These are phyloP conservation scores for Phthorimaea operculella DNA, from an alignment of 1,140 invertebrate genomes.

Conservation along the genomic window DNA sequence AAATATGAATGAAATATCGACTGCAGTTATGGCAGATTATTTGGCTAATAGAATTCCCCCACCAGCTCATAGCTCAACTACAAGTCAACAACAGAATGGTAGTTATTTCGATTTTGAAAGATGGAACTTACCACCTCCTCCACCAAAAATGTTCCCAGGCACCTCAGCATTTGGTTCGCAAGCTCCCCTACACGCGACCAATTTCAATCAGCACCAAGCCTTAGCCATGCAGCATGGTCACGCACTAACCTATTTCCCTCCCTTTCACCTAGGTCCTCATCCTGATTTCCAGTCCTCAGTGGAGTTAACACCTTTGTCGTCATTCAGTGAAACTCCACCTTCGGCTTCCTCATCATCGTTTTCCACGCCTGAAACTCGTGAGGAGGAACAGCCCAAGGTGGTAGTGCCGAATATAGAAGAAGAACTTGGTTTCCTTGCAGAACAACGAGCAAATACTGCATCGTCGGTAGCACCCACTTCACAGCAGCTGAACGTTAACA, in stretches of 20 bases:
- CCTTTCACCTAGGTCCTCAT: conserved; percentile 74
- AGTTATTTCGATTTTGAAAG: conserved; percentile 78
- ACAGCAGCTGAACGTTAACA: conserved; percentile 64
- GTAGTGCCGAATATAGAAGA: conserved; percentile 88
- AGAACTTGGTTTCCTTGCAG: conserved; percentile 80
- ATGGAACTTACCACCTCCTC: conserved; percentile 76
- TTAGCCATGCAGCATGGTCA: conserved; percentile 72
- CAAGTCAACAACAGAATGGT: conserved; percentile 74
- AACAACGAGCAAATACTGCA: conserved; percentile 69
- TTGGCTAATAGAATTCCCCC: conserved; percentile 73
- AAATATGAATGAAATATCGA: conserved; percentile 66
- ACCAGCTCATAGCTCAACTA: conserved; percentile 75
- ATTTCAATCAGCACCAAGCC: conserved; percentile 74
- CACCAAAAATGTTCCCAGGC: conserved; percentile 74
- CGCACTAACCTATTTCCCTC: conserved; percentile 75
- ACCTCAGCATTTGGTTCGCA: conserved; percentile 69
- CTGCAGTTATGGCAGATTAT: conserved; percentile 69
- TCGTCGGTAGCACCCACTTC: conserved; percentile 66
- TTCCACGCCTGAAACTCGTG: conserved; percentile 67
- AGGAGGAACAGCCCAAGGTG: conserved; percentile 80
- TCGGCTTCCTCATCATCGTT: conserved; percentile 66
- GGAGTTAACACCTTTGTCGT: conserved; percentile 72
- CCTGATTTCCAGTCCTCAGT: conserved; percentile 74
- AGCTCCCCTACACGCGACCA: conserved; percentile 67
- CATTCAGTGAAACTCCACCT: conserved; percentile 70